Percentiles rank a stretch among this genome's conserved stretches.
Conservation (phyloP, 2,797 vertebrate genomes). For the Rhinophrynus dorsalis region DNA sequence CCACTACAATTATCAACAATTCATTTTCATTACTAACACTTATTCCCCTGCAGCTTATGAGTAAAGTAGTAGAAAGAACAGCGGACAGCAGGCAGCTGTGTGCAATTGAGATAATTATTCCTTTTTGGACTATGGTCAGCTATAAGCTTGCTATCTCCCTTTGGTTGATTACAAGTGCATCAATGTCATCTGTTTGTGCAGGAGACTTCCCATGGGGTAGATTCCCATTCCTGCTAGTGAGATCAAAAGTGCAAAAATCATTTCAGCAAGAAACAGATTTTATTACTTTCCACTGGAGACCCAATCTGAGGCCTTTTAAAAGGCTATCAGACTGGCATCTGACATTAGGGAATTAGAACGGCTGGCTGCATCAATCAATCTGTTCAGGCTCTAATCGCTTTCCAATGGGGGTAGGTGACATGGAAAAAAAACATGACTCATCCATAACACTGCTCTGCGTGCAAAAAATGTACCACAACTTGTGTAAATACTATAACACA, state of each 20-base stretch:
- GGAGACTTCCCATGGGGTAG: neutral
- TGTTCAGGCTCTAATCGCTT: neutral
- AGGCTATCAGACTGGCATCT: neutral
- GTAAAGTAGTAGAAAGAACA: neutral
- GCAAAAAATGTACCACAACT: too few species aligned
- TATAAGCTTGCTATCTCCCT: neutral
- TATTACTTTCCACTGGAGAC: slow-evolving; percentile 1
- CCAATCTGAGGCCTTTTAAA: neutral
- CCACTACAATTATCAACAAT: too few species aligned
- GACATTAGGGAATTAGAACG: neutral
- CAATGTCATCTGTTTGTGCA: slow-evolving; percentile 21
- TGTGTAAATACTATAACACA: too few species aligned
- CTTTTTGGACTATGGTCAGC: neutral
- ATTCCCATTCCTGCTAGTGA: neutral
- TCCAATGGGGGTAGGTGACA: too few species aligned
- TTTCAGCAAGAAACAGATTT: slow-evolving; percentile 15
- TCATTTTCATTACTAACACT: too few species aligned
- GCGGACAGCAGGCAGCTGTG: slow-evolving; percentile 1
- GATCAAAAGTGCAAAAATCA: slow-evolving; percentile 4
- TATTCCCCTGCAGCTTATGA: slow-evolving; percentile 51
- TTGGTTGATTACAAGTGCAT: neutral
- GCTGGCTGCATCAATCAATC: neutral
- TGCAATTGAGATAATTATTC: neutral
- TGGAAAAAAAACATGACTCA: too few species aligned
- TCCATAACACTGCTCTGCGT: too few species aligned